Conservation (phyloP, 2,888 invertebrate species). For the Scaptomyza parva region DNA sequence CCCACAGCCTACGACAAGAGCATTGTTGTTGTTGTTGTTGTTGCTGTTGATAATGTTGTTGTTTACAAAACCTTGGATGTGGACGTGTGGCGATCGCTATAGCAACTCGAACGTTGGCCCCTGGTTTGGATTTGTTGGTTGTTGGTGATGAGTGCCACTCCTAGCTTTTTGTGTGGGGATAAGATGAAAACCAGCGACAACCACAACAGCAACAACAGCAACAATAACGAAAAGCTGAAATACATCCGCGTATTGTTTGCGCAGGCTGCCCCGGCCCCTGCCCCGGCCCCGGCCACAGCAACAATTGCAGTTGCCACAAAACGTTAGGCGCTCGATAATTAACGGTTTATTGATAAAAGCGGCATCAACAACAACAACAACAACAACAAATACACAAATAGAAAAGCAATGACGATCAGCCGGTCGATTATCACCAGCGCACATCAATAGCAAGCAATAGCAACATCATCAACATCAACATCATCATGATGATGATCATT, state of each 20-base stretch:
- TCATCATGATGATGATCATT: conserved; percentile 1
- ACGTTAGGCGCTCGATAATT: conserved; percentile 68
- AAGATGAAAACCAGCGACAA: conserved; percentile 46
- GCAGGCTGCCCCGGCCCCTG: conserved; percentile 7
- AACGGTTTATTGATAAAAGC: conserved; percentile 77
- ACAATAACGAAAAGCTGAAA: conserved; percentile 34
- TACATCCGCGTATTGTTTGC: conserved; percentile 77
- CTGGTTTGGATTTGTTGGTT: conserved; percentile 40
- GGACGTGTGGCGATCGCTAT: conserved; percentile 60
- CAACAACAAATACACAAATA: conserved; percentile 20
- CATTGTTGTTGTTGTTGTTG: conserved; percentile 17
- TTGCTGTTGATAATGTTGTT: conserved; percentile 46
- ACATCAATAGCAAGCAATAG: conserved; percentile 17
- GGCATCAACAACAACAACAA: neutral
- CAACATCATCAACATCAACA: neutral
- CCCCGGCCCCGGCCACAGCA: conserved; percentile 23
- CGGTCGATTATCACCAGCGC: conserved; percentile 42
- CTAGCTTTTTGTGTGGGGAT: conserved; percentile 65
- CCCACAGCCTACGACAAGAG: conserved; percentile 68
- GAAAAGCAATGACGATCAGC: conserved; percentile 51
- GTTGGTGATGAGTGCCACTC: conserved; percentile 75
- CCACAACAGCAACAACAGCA: conserved; percentile 34
- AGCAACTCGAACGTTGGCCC: conserved; percentile 65
- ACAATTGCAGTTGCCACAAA: conserved; percentile 38
- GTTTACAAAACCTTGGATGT: conserved; percentile 77